Percentiles rank a stretch among this genome's conserved stretches.
phyloP scores from a whole-genome alignment of 64 coral and sea anemone genomes.

The Astreopora myriophthalma region DNA sequence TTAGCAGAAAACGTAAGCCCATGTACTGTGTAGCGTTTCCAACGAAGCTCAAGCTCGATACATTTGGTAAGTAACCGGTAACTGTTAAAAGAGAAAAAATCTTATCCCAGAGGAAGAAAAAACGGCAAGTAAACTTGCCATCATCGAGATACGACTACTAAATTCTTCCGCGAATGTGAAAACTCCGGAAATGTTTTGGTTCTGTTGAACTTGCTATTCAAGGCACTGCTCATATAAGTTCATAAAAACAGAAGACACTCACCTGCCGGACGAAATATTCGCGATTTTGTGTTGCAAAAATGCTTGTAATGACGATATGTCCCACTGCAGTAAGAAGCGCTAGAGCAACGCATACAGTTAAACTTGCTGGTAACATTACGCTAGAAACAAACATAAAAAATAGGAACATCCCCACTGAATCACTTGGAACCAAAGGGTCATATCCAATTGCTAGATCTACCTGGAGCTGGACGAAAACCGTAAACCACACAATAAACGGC shows the following conservation, averaged over 20 bases:
- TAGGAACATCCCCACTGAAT: slow-evolving; percentile 87
- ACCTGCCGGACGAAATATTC: slow-evolving; percentile 72
- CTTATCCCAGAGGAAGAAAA: neutral
- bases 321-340: slow-evolving; percentile 14
- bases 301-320: slow-evolving; percentile 73
- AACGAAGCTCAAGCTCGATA: neutral
- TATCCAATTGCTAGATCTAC: slow-evolving; percentile 82
- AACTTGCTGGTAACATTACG: slow-evolving; percentile 85
- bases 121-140: neutral
- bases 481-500: slow-evolving; percentile 90
- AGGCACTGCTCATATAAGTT: neutral
- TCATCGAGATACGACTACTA: neutral
- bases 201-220: neutral
- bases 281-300: slow-evolving; percentile 49
- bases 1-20: neutral
- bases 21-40: neutral
- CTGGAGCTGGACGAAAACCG: slow-evolving; percentile 66
- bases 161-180: neutral
- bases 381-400: slow-evolving; percentile 93
- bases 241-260: neutral
- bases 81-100: neutral
- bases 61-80: neutral
- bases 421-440: slow-evolving; percentile 85
- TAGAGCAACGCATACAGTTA: slow-evolving; percentile 65
- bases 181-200: neutral